A percentile compares a stretch with the other conserved stretches of the same genome.
phyloP scores from a whole-genome alignment of 2,888 invertebrate genomes.

The Drosophila atripex region DNA sequence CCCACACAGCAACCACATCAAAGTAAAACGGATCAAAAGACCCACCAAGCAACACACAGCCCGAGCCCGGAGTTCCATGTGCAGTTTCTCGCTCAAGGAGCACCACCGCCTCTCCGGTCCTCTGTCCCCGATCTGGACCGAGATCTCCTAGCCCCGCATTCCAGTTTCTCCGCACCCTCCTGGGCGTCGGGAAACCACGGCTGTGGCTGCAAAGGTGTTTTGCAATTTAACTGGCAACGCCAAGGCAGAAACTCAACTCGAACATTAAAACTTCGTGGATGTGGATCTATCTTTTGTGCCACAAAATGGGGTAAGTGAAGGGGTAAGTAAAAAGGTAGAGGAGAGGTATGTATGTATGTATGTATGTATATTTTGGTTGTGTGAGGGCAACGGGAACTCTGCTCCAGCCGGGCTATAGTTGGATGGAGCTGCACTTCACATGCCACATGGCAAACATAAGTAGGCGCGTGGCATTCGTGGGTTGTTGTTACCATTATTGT shows the following conservation, averaged over 20 bases:
- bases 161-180: conserved; percentile 10
- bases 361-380: too few relatives aligned
- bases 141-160: conserved; percentile 3
- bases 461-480: conserved; percentile 83
- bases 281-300: conserved; percentile 57
- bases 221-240: conserved; percentile 77
- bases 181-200: conserved; percentile 31
- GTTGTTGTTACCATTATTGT: conserved; percentile 78
- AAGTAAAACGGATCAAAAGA: conserved; percentile 65
- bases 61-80: neutral
- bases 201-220: conserved; percentile 78
- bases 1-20: conserved; percentile 45
- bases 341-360: neutral
- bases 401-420: conserved; percentile 16
- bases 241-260: conserved; percentile 54
- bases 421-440: conserved; percentile 68
- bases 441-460: conserved; percentile 79
- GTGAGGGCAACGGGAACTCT: conserved; percentile 52
- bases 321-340: neutral
- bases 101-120: conserved; percentile 1
- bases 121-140: conserved; percentile 17
- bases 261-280: conserved; percentile 45
- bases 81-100: conserved; percentile 33
- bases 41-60: conserved; percentile 21
- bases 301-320: conserved; percentile 4